Percentiles rank a stretch among this genome's conserved stretches.
Conservation (phyloP, 2,797 vertebrate genomes). For the Lagorchestes hirsutus region DNA sequence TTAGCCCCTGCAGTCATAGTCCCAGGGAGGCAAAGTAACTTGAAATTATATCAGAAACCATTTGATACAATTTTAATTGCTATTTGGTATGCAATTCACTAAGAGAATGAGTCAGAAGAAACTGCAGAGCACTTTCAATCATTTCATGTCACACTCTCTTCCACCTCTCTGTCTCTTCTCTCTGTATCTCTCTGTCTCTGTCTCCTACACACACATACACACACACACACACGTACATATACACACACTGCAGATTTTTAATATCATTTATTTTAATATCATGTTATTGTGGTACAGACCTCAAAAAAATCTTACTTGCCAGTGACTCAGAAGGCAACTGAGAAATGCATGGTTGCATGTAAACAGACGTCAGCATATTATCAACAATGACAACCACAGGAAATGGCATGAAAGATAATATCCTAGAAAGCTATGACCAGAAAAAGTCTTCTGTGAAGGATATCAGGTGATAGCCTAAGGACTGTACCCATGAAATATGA, state of each 20-base stretch:
- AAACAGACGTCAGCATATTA: background rate
- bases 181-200: background rate
- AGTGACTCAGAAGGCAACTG: background rate
- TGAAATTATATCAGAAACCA: background rate
- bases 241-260: background rate
- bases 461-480: background rate
- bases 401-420: background rate
- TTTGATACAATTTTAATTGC: background rate
- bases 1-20: background rate
- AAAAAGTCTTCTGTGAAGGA: background rate
- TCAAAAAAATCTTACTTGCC: background rate
- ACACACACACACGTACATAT: too few relatives aligned
- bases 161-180: background rate
- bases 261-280: background rate
- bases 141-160: background rate
- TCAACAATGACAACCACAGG: background rate
- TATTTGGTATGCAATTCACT: background rate
- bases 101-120: background rate
- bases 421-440: background rate
- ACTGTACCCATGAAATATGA: background rate
- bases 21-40: slow-evolving; percentile 1
- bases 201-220: background rate
- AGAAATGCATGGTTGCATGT: background rate
- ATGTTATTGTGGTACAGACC: background rate
- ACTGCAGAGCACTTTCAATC: background rate